Conservation (phyloP, 2,113 vertebrate genomes). For the Scopus umbretta region DNA sequence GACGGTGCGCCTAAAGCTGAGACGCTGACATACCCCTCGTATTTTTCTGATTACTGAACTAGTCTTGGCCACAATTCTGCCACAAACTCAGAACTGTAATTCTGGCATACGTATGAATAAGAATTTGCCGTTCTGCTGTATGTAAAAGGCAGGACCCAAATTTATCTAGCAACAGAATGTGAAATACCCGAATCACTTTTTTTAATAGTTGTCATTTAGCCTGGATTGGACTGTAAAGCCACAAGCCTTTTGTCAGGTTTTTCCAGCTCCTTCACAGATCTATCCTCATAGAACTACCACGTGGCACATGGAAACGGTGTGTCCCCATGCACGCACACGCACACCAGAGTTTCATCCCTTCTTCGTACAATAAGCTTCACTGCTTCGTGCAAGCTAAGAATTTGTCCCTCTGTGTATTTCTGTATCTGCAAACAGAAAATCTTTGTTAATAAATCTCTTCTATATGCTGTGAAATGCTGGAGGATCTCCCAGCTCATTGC, state of each 20-base stretch:
- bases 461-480: constrained; percentile 27
- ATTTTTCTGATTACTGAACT: not conserved
- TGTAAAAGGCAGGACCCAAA: not conserved
- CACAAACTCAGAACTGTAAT: not conserved
- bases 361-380: not conserved
- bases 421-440: not conserved
- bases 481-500: constrained; percentile 37
- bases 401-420: not conserved
- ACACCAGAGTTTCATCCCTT: not conserved
- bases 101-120: not conserved
- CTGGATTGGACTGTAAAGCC: not conserved
- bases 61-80: not conserved
- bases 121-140: not conserved
- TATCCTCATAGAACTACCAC: not conserved
- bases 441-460: constrained; percentile 41
- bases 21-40: not conserved
- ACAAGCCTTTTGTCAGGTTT: not conserved
- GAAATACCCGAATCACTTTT: not conserved
- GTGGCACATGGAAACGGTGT: not conserved
- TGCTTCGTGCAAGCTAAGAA: not conserved
- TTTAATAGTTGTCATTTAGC: not conserved
- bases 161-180: not conserved
- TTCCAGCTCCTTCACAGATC: not conserved
- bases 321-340: accelerated
- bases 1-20: not conserved